Evolutionary conservation across 1,140 invertebrate genomes (phyloP).

Genomic region (Aphaenogaster floridana): DNA sequence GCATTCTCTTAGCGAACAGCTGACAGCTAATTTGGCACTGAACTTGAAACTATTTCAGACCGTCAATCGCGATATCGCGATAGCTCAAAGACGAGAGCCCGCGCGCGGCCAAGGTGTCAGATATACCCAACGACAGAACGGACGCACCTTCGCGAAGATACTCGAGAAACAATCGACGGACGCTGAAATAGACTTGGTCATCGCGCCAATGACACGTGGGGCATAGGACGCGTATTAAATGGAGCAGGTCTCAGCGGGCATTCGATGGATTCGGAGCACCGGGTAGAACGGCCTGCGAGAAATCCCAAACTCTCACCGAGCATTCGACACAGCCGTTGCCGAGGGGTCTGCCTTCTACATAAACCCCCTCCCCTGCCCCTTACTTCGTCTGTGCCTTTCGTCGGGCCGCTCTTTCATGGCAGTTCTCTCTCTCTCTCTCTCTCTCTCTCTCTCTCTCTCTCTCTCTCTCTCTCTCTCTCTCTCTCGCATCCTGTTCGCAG

Average conservation of each 20-base stretch:
- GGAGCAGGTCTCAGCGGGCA: neutral
- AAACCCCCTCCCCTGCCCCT: neutral
- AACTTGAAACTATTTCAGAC: slow-evolving; percentile 42
- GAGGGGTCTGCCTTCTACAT: neutral
- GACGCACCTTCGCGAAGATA: neutral
- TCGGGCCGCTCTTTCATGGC: neutral
- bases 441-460: neutral
- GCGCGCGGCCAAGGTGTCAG: neutral
- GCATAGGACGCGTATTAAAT: neutral
- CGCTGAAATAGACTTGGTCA: slow-evolving; percentile 18
- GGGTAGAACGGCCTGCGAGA: slow-evolving; percentile 2
- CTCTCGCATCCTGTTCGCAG: neutral
- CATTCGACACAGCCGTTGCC: slow-evolving; percentile 35
- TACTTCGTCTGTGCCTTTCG: neutral
- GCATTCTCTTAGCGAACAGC: neutral
- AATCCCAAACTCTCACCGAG: slow-evolving; percentile 44
- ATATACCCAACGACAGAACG: neutral
- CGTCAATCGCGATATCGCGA: slow-evolving; percentile 1
- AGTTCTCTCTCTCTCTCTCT: neutral
- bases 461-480: slow-evolving; percentile 1
- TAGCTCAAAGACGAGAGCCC: neutral
- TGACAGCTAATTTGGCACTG: slow-evolving; percentile 25
- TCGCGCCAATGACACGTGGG: neutral
- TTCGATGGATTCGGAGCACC: slow-evolving; percentile 9
- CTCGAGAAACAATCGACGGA: neutral